A percentile compares a stretch with the other conserved stretches of the same genome.
Conservation (phyloP, 2,797 vertebrate genomes). For the Xyrichtys novacula region DNA sequence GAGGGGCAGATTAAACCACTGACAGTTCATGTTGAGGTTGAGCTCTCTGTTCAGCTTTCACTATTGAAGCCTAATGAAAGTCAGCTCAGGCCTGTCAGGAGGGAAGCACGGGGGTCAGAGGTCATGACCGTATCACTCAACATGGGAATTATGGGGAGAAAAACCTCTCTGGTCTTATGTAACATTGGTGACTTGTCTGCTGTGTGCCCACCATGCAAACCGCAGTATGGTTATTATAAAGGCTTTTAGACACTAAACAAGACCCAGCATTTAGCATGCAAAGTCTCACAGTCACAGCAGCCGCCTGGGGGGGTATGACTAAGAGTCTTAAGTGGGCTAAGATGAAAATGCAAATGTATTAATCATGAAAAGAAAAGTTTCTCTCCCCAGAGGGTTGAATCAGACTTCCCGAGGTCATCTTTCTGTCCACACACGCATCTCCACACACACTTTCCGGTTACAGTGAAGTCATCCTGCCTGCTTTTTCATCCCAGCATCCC, state of each 20-base stretch:
- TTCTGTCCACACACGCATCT: conserved; percentile 2
- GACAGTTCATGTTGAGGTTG: conserved; percentile 4
- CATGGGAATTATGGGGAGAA: conserved; percentile 44
- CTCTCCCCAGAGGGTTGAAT: conserved; percentile 21
- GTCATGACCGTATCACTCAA: conserved; percentile 51
- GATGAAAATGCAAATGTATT: conserved; percentile 26
- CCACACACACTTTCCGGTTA: conserved; percentile 17
- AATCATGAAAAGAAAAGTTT: conserved; percentile 12
- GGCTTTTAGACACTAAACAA: neutral
- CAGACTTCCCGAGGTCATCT: conserved; percentile 13
- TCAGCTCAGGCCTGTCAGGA: conserved; percentile 35
- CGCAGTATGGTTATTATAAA: neutral
- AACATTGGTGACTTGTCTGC: conserved; percentile 38
- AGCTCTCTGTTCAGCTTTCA: conserved; percentile 30
- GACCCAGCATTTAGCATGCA: neutral
- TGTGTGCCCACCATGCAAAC: conserved; percentile 35
- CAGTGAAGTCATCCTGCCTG: conserved; percentile 36
- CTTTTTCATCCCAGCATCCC: conserved; percentile 28
- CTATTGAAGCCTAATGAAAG: conserved; percentile 39
- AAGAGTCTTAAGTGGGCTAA: neutral
- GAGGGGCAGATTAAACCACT: conserved; percentile 14
- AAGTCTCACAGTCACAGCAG: conserved; percentile 3
- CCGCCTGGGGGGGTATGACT: conserved; percentile 19
- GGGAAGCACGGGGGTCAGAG: conserved; percentile 28
- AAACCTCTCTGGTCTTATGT: conserved; percentile 47